Evolutionary conservation across 2,113 vertebrate genomes (phyloP).

Genomic region (Leiothrix lutea): DNA sequence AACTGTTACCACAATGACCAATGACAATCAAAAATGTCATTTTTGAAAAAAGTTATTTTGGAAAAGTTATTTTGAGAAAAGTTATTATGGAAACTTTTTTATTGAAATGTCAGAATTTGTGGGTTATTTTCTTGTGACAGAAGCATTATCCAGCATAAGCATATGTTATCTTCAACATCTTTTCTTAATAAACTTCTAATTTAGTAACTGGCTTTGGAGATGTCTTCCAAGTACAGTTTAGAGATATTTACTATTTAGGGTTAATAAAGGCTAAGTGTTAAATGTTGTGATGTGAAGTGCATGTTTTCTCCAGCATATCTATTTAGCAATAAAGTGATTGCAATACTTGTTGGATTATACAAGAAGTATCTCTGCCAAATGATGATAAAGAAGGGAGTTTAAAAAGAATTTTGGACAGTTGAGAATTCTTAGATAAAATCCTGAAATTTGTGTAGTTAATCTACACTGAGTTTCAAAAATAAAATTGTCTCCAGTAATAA

Average conservation of each 20-base stretch:
- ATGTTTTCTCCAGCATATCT: background rate
- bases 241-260: background rate
- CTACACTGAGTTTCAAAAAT: background rate
- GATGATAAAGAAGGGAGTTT: slow-evolving; percentile 47
- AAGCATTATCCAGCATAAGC: background rate
- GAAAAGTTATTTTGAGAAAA: background rate
- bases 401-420: slow-evolving; percentile 39
- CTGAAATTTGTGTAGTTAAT: slow-evolving; percentile 24
- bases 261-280: background rate
- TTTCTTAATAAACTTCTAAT: background rate
- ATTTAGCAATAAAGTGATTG: slow-evolving; percentile 52
- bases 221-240: background rate
- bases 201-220: background rate
- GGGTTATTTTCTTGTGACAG: background rate
- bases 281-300: background rate
- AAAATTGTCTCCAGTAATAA: background rate
- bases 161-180: background rate
- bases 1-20: background rate
- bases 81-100: background rate
- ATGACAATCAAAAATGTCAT: background rate
- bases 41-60: background rate
- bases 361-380: slow-evolving; percentile 42
- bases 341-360: slow-evolving; percentile 52
- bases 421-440: slow-evolving; percentile 49
- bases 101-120: background rate